A percentile compares a stretch with the other conserved stretches of the same genome.
Conservation (phyloP, 2,888 invertebrate species). For the Drymonia ruficornis region DNA sequence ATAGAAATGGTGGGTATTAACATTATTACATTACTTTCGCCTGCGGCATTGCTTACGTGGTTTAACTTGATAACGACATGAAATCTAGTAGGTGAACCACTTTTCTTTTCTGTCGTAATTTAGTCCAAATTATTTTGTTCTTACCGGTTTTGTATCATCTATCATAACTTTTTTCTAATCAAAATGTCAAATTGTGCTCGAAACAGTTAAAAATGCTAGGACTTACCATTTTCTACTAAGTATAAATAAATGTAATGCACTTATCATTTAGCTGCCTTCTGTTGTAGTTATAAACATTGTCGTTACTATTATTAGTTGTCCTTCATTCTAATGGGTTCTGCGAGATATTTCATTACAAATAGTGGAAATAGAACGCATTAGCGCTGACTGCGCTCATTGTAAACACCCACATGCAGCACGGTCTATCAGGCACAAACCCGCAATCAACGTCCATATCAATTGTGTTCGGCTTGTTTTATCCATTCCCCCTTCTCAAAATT, state of each 20-base stretch:
- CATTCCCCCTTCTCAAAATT: constrained; percentile 26
- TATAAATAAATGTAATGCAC: no score
- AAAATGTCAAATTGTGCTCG: no score
- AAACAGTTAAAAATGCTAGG: no score
- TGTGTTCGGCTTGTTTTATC: constrained; percentile 22
- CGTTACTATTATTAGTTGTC: constrained; percentile 1
- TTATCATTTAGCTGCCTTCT: not conserved
- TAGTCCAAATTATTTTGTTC: no score
- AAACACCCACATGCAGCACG: constrained; percentile 52
- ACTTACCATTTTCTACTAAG: no score
- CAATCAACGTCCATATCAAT: constrained; percentile 51
- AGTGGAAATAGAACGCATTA: constrained; percentile 50
- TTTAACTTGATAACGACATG: not conserved
- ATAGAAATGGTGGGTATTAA: not conserved
- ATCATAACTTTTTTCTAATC: no score
- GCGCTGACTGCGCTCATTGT: constrained; percentile 41
- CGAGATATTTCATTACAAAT: not conserved
- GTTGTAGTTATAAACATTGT: not conserved
- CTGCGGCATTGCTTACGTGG: not conserved
- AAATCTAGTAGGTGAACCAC: no score
- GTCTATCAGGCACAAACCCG: constrained; percentile 55
- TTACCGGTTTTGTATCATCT: no score
- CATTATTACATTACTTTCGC: not conserved
- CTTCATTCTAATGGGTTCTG: not conserved
- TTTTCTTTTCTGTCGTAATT: no score